phyloP scores from a whole-genome alignment of 2,888 invertebrate species.

The Ectemnius continuus region DNA sequence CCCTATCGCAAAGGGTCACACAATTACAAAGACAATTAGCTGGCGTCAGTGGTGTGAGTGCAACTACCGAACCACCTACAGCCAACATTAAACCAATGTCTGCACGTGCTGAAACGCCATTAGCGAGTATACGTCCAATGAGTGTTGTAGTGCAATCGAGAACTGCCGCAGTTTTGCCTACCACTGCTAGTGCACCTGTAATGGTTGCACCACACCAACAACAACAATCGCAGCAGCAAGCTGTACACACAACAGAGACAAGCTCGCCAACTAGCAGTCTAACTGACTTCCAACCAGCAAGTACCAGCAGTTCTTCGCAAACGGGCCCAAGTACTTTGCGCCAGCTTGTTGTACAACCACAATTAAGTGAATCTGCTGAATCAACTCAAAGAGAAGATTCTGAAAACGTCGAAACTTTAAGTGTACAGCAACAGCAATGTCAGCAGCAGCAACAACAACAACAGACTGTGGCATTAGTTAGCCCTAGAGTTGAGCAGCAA shows the following conservation, averaged over 20 bases:
- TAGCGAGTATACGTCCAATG: conserved; percentile 96
- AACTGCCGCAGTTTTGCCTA: conserved; percentile 89
- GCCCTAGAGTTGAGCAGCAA: conserved; percentile 71
- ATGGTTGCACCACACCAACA: conserved; percentile 73
- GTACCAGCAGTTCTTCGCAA: conserved; percentile 83
- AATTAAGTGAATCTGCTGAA: conserved; percentile 78
- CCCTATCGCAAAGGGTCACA: conserved; percentile 84
- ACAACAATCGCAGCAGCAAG: conserved; percentile 81
- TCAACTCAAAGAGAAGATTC: conserved; percentile 81
- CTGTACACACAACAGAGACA: conserved; percentile 78
- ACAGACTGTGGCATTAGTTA: conserved; percentile 75
- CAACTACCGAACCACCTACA: conserved; percentile 84
- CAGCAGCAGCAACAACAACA: conserved; percentile 72
- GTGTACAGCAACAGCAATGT: conserved; percentile 62
- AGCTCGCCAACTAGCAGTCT: conserved; percentile 87
- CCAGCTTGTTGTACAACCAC: conserved; percentile 84
- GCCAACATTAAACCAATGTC: conserved; percentile 98
- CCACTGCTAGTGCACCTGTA: conserved; percentile 81
- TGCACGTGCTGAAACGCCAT: conserved; percentile 89
- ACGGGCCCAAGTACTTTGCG: conserved; percentile 80
- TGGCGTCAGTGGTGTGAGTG: conserved; percentile 82
- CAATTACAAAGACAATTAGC: conserved; percentile 85
- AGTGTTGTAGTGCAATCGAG: conserved; percentile 84
- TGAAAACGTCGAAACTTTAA: conserved; percentile 77
- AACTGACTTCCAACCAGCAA: conserved; percentile 92